These are phyloP conservation scores for Coptodon rendalli DNA, from an alignment of 2,113 vertebrate species.

Conservation along the genomic window DNA sequence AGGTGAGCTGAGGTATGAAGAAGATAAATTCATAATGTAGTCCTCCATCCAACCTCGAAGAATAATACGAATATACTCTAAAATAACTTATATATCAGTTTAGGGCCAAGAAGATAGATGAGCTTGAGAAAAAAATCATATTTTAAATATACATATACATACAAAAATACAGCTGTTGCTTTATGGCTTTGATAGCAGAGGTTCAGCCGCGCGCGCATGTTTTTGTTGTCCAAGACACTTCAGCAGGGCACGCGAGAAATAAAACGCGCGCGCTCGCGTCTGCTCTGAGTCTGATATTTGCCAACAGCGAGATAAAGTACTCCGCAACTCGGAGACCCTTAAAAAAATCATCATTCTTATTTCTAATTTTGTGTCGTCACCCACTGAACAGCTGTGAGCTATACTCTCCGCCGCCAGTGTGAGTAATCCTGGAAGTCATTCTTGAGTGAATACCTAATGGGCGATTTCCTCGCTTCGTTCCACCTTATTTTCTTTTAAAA, in stretches of 20 bases:
- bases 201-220: background rate
- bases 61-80: background rate
- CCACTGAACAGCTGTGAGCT: background rate
- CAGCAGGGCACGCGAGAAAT: background rate
- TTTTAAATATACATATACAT: background rate
- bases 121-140: background rate
- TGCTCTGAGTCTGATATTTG: background rate
- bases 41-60: background rate
- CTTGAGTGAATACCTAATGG: background rate
- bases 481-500: background rate
- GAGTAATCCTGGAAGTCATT: background rate
- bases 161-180: background rate
- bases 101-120: background rate
- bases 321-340: background rate
- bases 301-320: background rate
- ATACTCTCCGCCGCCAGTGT: background rate
- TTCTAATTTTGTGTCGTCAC: background rate
- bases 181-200: background rate
- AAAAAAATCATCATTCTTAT: background rate
- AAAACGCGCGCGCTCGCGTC: background rate
- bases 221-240: background rate
- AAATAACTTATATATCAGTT: background rate
- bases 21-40: background rate
- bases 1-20: background rate
- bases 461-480: background rate